Evolutionary conservation across 2,888 invertebrate species (phyloP), one percentile per base, ranked within the genome.

Genomic region (Octonoba sinensis): DNA sequence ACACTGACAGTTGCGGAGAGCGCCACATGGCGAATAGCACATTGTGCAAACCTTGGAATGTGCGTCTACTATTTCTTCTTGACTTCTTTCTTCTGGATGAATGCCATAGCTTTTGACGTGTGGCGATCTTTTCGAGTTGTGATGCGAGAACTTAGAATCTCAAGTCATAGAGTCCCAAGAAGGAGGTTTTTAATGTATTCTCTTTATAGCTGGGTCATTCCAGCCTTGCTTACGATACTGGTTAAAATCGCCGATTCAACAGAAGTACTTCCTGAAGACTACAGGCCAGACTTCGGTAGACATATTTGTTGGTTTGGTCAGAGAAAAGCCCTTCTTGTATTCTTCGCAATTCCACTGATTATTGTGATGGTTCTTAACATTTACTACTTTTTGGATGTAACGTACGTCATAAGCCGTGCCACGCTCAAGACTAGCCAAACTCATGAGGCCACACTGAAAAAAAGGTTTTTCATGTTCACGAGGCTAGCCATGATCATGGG

Each of bases 271-370:
- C 85, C 85, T 0, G 78, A 74, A 13, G 82, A 82, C 0, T 88
- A 87, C 81, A 87, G 88, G 59, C 91, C 91, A 0, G 86, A 87
- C 65, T 91, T 91, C 85, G 91, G 90, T 0, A 82, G 85, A 16
- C 85, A 87, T 24, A 44, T 85, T 12, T 91, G 91, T 85, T 91
- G 91, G 91, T 90, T 91, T 85, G 89, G 89, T 12, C 89, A 89
- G 59, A 87, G 89, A 4, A 87, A 88, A 78, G 89, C 90, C 0
- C 87, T 91, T n/a, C 86, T 91, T 12, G 85, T 90, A 2, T 90
- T 90, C 86, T 91, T 91, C 85, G 90, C 89, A 1, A 87, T 88
- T 4, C 91, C 91, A 1, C 85, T 90, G 49, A 87, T 87, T 18
- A 84, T 88, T 57, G 88, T 90, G 57, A 88, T 90, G 87, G 77